Base-by-base conservation (phyloP, 2,888 invertebrate species). In the Catocala nupta region DNA sequence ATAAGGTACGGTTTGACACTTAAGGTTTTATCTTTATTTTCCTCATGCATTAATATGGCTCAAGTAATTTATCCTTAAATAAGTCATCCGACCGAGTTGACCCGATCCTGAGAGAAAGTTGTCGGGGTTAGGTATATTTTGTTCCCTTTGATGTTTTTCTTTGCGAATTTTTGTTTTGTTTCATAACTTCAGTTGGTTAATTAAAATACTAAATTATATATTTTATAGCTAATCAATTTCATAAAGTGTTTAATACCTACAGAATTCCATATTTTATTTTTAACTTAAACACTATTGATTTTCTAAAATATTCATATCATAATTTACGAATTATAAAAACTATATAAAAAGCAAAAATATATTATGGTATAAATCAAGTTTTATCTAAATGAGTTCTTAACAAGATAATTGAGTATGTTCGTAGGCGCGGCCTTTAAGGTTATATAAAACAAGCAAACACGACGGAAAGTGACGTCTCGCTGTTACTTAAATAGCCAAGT, bases 401-500 rank as follows among this genome's bases (percentile, higher is more conserved):
- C 25, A 53, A 47, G 47, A 51, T 51, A 61, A 36, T 42, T 51
- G 33, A 45, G 9, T 50, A 36, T 36, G 25, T 43, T 42, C n/a
- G 12, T 16, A 51, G 13, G 36, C 13, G 25, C 56, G 73, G 70
- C 72, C 70, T 77, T 77, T 64, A 80, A 85, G 81, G 82, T 86
- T 86, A 82, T 80, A 72, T 79, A 83, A 82, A 84, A 77, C 63
- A 70, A 61, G 55, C 84, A 84, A 87, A 82, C 82, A 80, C 81
- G 42, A 67, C 62, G 62, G 70, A 75, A 83, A 79, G 78, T 86
- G 80, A 82, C 82, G 83, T 83, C 80, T 77, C 75, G 70, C 62
- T 76, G 70, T 74, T 81, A 84, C 83, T 84, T 83, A 85, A 87
- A 88, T 86, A 86, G 81, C 77, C 63, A 80, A 83, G 90, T 88